phyloP scores from a whole-genome alignment of 2,113 vertebrate species.

The Corythoichthys intestinalis region DNA sequence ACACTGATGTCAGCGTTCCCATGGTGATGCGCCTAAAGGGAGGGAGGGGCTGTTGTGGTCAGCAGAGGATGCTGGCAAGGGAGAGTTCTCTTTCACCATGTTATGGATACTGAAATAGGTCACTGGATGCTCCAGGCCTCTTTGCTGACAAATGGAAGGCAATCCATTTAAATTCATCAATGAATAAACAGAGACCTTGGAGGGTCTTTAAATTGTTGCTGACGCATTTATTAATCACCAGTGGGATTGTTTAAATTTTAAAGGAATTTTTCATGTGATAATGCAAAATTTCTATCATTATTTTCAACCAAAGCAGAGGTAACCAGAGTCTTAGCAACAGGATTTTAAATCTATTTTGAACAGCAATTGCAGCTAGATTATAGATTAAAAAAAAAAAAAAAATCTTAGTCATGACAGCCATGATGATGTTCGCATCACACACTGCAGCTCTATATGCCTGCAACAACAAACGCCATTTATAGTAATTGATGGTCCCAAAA shows the following conservation, averaged over 20 bases:
- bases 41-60: constrained; percentile 1
- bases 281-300: not conserved
- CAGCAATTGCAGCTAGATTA: not conserved
- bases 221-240: not conserved
- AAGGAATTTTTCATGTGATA: not conserved
- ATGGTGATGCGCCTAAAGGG: constrained; percentile 30
- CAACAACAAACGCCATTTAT: constrained; percentile 6
- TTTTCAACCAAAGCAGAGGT: not conserved
- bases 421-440: not conserved
- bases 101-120: constrained; percentile 55
- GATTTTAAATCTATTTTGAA: not conserved
- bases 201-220: constrained; percentile 8
- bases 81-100: constrained; percentile 29
- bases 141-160: constrained; percentile 19
- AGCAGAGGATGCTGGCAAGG: constrained; percentile 19
- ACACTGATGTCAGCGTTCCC: constrained; percentile 48
- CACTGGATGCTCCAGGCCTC: constrained; percentile 29
- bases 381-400: not conserved
- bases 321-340: not conserved
- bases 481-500: not conserved
- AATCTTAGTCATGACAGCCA: not conserved
- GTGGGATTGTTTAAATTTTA: not conserved
- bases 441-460: not conserved
- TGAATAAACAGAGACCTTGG: constrained; percentile 25
- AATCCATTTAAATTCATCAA: constrained; percentile 51